Percentiles rank a stretch among this genome's conserved stretches.
Evolutionary conservation across 2,797 vertebrate species (phyloP).

Genomic region (Carapus acus): DNA sequence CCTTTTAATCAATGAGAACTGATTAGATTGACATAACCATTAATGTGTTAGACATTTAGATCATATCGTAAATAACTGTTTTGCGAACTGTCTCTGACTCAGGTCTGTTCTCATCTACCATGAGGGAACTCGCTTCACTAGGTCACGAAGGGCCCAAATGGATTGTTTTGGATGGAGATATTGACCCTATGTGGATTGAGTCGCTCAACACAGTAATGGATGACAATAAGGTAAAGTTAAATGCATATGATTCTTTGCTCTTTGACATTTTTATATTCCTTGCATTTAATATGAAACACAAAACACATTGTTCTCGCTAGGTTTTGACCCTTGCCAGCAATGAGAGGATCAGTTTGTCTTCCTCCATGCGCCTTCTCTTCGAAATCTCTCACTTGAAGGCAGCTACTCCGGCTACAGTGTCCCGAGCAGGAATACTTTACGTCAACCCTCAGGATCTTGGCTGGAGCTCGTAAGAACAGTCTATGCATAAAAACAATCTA

Average conservation of each 20-base stretch:
- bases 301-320: conserved; percentile 48
- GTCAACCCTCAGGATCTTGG: conserved; percentile 77
- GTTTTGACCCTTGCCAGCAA: conserved; percentile 77
- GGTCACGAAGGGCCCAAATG: conserved; percentile 71
- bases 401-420: conserved; percentile 73
- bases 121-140: conserved; percentile 72
- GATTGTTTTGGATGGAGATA: conserved; percentile 77
- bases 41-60: conserved; percentile 10
- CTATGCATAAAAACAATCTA: background rate
- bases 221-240: conserved; percentile 70
- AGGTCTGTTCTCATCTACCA: conserved; percentile 75
- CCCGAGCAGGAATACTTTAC: conserved; percentile 72
- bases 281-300: no score
- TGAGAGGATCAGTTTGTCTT: conserved; percentile 70
- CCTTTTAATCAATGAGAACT: no score
- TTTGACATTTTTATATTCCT: no score
- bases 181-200: conserved; percentile 78
- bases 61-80: background rate
- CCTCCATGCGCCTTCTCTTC: conserved; percentile 76
- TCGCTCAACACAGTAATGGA: conserved; percentile 79
- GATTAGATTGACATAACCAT: no score
- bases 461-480: conserved; percentile 72
- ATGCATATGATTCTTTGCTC: no score
- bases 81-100: background rate
- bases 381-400: conserved; percentile 75